Conservation (phyloP, 2,888 invertebrate genomes). For the Dasysyrphus tricinctus region DNA sequence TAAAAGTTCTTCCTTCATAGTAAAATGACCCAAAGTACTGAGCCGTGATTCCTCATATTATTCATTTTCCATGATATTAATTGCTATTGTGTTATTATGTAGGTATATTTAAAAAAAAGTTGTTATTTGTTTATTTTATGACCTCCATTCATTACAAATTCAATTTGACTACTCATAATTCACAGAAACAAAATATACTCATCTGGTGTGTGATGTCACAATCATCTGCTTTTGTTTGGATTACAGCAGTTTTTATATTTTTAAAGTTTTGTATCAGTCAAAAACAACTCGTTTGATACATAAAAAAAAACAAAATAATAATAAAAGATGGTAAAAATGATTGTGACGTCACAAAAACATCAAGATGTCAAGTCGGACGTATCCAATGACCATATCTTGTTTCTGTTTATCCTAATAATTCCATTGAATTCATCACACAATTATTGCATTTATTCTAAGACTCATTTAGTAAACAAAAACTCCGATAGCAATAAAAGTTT, state of each 20-base stretch:
- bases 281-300: too few species aligned
- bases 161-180: background rate
- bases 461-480: background rate
- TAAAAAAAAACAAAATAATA: too few species aligned
- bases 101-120: background rate
- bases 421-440: constrained; percentile 8
- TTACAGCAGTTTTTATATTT: too few species aligned
- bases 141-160: background rate
- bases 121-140: background rate
- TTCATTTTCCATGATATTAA: background rate
- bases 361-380: too few species aligned
- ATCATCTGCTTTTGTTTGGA: too few species aligned
- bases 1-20: too few species aligned
- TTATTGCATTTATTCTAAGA: background rate
- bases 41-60: constrained; percentile 8
- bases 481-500: background rate
- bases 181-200: too few species aligned
- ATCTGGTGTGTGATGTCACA: too few species aligned
- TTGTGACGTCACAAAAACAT: too few species aligned
- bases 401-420: background rate
- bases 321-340: too few species aligned
- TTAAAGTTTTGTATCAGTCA: too few species aligned
- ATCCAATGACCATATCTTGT: too few species aligned
- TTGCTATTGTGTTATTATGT: background rate
- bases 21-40: background rate